phyloP scores from a whole-genome alignment of 2,888 invertebrate genomes.

The Amphimallon solstitiale region DNA sequence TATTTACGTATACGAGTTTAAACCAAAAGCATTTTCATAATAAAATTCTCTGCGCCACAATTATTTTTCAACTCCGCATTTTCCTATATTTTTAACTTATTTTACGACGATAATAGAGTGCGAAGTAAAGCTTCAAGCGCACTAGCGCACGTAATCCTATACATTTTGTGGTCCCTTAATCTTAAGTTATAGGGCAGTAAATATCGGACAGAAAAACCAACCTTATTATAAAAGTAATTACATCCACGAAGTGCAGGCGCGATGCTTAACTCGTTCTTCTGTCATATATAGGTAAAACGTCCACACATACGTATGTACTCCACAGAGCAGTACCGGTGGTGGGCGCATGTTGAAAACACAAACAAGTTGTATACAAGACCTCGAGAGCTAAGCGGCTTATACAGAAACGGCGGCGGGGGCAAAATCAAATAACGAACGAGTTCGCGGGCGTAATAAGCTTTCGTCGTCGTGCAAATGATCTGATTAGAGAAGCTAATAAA shows the following conservation, averaged over 20 bases:
- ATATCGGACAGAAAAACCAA: neutral
- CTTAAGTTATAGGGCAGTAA: slow-evolving; percentile 25
- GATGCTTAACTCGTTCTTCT: too few species aligned
- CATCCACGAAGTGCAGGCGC: neutral
- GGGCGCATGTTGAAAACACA: neutral
- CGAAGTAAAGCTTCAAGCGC: too few species aligned
- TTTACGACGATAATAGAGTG: too few species aligned
- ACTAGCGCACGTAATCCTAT: too few species aligned
- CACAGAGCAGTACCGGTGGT: too few species aligned
- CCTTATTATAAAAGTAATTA: slow-evolving; percentile 29
- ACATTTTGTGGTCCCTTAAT: slow-evolving; percentile 19
- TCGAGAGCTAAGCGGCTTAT: slow-evolving; percentile 29
- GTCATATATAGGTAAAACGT: too few species aligned
- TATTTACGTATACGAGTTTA: too few species aligned
- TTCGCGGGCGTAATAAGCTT: slow-evolving; percentile 24
- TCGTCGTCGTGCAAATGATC: slow-evolving; percentile 28
- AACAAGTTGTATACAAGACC: slow-evolving; percentile 12
- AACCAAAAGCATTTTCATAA: too few species aligned
- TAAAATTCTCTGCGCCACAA: too few species aligned
- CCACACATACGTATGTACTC: neutral
- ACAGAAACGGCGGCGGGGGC: neutral
- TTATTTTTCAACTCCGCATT: too few species aligned
- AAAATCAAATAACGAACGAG: slow-evolving; percentile 23
- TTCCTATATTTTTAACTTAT: too few species aligned
- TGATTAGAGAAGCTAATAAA: slow-evolving; percentile 22